Base-by-base conservation (phyloP, 2,113 vertebrate species). In the Salvelinus sp. region DNA sequence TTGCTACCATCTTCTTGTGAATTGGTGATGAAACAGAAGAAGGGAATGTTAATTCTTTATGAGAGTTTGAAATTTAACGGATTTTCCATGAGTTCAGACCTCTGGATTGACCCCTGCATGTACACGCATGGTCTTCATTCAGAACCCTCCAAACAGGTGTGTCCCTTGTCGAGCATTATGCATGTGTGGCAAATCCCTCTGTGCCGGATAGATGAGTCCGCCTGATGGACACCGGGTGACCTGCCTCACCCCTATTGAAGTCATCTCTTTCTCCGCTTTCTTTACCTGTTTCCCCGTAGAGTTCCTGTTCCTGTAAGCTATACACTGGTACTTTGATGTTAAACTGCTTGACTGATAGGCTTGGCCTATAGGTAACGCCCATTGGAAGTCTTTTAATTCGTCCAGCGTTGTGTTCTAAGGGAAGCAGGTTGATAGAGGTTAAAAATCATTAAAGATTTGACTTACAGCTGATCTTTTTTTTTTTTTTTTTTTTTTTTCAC, bases 141-240 rank as follows among this genome's bases (percentile, higher is more conserved):
- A 50, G 72, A 78, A 72, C 69, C 65, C 70, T 66, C 69, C 20
- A 22, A 81, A 77, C 75, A 78, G 68, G 72, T 70, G 80, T 74
- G 62, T 77, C 72, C 22, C 44, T 77, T 1, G 7, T 1, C 6
- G 6, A 38, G 70, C 75, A 6, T 27, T 66, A 68, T 76, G 74
- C 65, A 48, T 75, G 73, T 63, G 64, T 62, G 75, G 62, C 71
- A 64, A 76, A 71, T 73, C 72, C 70, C 44, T 18, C 66, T 73
- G 79, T 64, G 48, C 14, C 48, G 69, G 72, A 16, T 23, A 74
- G 75, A 57, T 69, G 54, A 66, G 75, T 74, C 75, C 47, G 48
- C 63, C 54, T 77, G 72, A 77, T 74, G 75, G 68, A 77, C 63
- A 74, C 70, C 65, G 57, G 57, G 68, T 70, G 75, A 76, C 74